Evolutionary conservation across 2,797 vertebrate genomes (phyloP).

Genomic region (Cynopterus sphinx): DNA sequence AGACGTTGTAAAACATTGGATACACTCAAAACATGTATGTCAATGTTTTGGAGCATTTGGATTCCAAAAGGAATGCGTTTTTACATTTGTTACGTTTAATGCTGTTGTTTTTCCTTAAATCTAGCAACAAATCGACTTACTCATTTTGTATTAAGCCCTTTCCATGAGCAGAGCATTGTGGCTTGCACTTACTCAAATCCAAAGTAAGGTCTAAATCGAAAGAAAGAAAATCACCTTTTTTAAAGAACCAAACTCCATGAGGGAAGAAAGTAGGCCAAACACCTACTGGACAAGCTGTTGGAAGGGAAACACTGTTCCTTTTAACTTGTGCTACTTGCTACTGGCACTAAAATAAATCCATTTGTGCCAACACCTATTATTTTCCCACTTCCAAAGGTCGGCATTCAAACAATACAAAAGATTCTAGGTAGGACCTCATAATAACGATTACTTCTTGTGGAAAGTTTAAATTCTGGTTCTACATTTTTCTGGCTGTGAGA

Average conservation of each 20-base stretch:
- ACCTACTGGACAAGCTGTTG: constrained; percentile 29
- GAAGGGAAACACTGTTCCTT: constrained; percentile 38
- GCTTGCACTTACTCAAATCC: constrained; percentile 54
- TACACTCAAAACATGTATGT: neutral
- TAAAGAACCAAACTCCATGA: constrained; percentile 23
- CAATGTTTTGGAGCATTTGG: neutral
- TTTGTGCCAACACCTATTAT: constrained; percentile 5
- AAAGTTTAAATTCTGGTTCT: neutral
- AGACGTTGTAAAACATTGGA: neutral
- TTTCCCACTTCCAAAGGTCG: neutral
- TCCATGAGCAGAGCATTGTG: neutral
- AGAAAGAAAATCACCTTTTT: constrained; percentile 59
- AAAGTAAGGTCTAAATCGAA: constrained; percentile 64
- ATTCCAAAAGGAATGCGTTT: constrained; percentile 13
- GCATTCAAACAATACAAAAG: neutral
- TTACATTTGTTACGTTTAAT: neutral
- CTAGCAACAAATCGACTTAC: constrained; percentile 13
- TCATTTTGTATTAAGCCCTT: constrained; percentile 31
- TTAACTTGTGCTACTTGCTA: constrained; percentile 45
- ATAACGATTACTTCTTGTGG: neutral
- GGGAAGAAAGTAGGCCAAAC: constrained; percentile 62
- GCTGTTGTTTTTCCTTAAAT: constrained; percentile 47
- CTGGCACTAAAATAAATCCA: constrained; percentile 47
- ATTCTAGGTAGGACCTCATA: neutral
- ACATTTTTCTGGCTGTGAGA: neutral